Evolutionary conservation across 2,888 invertebrate species (phyloP).

Genomic region (Ochropleura plecta): DNA sequence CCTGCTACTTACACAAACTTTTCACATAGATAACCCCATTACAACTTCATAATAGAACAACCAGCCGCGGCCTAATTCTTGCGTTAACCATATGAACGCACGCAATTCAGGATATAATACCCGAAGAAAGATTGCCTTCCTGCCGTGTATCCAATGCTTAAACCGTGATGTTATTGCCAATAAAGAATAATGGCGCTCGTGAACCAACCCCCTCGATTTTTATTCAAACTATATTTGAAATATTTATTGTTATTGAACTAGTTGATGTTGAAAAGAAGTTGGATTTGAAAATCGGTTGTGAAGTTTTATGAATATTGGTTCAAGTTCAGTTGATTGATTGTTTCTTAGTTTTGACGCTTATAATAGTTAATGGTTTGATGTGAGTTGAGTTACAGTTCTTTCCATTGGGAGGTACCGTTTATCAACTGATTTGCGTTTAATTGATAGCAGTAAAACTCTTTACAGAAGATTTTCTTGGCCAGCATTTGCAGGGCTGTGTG

Average conservation of each 20-base stretch:
- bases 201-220: constrained; percentile 24
- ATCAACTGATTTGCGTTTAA: not conserved
- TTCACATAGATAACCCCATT: constrained; percentile 32
- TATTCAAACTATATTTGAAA: constrained; percentile 29
- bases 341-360: constrained; percentile 9
- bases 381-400: not conserved
- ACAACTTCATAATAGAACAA: constrained; percentile 26
- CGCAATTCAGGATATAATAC: constrained; percentile 69
- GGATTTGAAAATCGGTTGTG: constrained; percentile 33
- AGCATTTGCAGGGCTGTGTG: not conserved
- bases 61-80: constrained; percentile 46
- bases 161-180: constrained; percentile 38
- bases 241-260: constrained; percentile 35
- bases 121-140: constrained; percentile 57
- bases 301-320: constrained; percentile 36
- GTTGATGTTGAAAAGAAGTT: constrained; percentile 29
- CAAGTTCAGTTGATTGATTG: constrained; percentile 18
- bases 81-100: constrained; percentile 68
- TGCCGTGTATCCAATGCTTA: constrained; percentile 26
- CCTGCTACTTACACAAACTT: not conserved
- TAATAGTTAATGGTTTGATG: not conserved
- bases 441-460: not conserved
- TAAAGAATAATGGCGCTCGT: constrained; percentile 50
- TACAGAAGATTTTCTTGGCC: not conserved
- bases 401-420: not conserved